Evolutionary conservation across 2,797 vertebrate species (phyloP).

Genomic region (Anguilla marmorata): DNA sequence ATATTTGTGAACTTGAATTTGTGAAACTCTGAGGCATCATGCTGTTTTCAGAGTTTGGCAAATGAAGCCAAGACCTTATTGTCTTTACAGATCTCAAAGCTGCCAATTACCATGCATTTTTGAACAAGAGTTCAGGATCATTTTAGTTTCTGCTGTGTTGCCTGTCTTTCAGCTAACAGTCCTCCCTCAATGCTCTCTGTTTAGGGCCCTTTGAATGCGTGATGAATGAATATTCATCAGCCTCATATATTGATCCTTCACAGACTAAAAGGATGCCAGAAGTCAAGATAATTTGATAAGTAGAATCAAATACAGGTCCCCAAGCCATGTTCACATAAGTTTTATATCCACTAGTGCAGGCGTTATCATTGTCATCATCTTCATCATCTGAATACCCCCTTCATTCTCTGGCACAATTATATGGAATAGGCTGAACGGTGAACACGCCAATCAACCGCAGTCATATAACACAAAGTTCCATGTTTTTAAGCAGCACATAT

Average conservation of each 20-base stretch:
- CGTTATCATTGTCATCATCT: not conserved
- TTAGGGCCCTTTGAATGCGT: no score
- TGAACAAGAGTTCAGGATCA: not conserved
- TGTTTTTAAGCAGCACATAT: not conserved
- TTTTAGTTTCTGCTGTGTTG: not conserved
- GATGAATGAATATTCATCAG: no score
- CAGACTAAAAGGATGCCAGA: not conserved
- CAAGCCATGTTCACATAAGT: not conserved
- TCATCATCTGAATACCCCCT: not conserved
- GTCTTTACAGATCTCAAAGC: slow-evolving; percentile 1
- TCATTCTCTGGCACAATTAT: not conserved
- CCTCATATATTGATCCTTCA: not conserved
- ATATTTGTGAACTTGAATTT: not conserved
- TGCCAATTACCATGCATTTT: not conserved
- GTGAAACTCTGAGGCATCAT: not conserved
- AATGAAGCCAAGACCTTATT: not conserved
- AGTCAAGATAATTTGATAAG: not conserved
- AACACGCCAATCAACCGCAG: not conserved
- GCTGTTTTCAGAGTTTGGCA: not conserved
- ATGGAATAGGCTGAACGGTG: not conserved
- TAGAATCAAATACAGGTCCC: not conserved
- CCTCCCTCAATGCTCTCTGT: not conserved
- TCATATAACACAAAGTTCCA: not conserved
- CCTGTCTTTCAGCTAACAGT: not conserved
- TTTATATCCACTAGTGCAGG: not conserved